These are phyloP conservation scores for Lineus longissimus DNA, from an alignment of 1,140 invertebrate genomes.

Conservation along the genomic window DNA sequence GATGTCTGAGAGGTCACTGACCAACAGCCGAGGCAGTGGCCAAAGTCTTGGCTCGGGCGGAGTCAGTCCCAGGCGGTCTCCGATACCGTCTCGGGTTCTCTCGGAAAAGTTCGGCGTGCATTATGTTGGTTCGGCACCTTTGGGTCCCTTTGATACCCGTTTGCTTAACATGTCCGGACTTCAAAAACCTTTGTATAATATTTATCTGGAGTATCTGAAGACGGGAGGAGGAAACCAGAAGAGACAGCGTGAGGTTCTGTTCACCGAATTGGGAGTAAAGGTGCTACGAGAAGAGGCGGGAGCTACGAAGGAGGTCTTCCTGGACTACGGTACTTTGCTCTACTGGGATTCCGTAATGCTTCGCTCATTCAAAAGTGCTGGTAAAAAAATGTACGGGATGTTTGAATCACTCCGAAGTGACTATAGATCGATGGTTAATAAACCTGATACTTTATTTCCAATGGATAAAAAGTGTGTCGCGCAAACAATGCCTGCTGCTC, in stretches of 20 bases:
- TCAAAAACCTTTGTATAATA: background rate
- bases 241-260: background rate
- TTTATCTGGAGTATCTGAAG: background rate
- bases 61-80: too few species aligned
- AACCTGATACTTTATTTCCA: background rate
- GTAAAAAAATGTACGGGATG: slow-evolving; percentile 4
- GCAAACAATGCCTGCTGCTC: background rate
- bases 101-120: background rate
- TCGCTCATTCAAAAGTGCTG: slow-evolving; percentile 1
- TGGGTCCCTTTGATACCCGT: background rate
- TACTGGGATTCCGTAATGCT: background rate
- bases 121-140: background rate
- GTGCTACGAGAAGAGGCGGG: background rate
- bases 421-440: background rate
- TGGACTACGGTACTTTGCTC: background rate
- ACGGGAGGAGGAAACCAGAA: background rate
- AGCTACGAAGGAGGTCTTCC: background rate
- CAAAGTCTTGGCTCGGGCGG: background rate
- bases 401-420: background rate
- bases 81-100: too few species aligned
- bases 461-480: background rate
- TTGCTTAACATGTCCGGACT: background rate
- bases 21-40: background rate
- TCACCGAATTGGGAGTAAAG: background rate
- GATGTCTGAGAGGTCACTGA: too few species aligned